Base-by-base conservation (phyloP, 2,888 invertebrate species). In the Drosophila aldrichi region DNA sequence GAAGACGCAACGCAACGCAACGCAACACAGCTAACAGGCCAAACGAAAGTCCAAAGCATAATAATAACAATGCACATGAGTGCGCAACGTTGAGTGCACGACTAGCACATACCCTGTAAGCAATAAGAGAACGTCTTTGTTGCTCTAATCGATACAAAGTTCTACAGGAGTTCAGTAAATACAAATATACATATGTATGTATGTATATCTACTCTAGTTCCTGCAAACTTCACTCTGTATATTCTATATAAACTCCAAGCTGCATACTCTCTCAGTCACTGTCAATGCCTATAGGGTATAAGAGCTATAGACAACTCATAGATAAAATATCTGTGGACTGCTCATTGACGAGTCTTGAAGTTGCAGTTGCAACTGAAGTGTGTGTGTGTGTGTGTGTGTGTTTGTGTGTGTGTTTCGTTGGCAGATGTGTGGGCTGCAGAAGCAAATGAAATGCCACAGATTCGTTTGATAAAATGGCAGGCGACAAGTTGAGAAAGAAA, bases 381-480 rank as follows among this genome's bases (percentile, higher is more conserved):
- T 56, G 46, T 46, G 46, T 55, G 10, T 62, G 36, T 46, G 44
- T 46, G 44, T 69, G 46, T 54, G 16, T 61, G 52, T 52, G 32
- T 62, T 12, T 25, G 25, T 52, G 34, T 43, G 22, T 54, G 22
- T 61, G 41, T 40, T 20, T 40, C 38, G 60, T 43, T 52, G 52
- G 66, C 60, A 81, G 76, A 70, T 82, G 88, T 85, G 84, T 85
- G 84, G 88, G 84, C 80, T 56, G 75, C 68, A 66, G 73, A 65
- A 70, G 75, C 74, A 78, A 84, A 81, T 82, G 88, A 84, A 87
- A 87, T 84, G 85, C 84, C 88, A 88, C 73, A 85, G 85, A 85
- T 85, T 88, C 79, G 72, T 84, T 85, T 82, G 88, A 85, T 85
- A 88, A 84, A 84, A 79, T 77, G 79, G 71, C 79, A 77, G 76